Conservation (phyloP, 2,888 invertebrate species). For the Mimas tiliae region DNA sequence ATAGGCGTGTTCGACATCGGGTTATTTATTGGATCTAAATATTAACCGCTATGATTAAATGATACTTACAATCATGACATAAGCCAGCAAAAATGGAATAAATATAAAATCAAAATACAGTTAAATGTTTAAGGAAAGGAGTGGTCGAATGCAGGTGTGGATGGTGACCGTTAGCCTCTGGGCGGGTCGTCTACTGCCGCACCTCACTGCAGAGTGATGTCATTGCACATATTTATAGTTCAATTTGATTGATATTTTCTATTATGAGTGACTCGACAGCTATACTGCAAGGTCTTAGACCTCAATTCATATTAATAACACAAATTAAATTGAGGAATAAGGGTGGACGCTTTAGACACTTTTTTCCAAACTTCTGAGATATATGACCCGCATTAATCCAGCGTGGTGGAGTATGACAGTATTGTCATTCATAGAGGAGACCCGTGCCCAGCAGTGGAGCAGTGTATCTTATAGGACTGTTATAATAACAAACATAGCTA, state of each 20-base stretch:
- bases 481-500: no score
- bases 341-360: no score
- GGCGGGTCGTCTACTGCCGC: background rate
- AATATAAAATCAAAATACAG: background rate
- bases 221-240: background rate
- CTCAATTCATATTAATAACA: background rate
- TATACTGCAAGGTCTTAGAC: background rate
- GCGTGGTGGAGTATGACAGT: no score
- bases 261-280: background rate
- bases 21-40: no score
- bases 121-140: background rate
- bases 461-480: no score
- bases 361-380: no score
- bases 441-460: no score
- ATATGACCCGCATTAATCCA: no score
- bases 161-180: background rate
- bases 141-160: background rate
- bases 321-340: no score
- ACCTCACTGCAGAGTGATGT: background rate
- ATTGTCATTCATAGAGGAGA: no score
- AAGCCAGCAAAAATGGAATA: background rate
- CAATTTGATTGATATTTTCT: background rate
- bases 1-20: no score
- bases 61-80: background rate
- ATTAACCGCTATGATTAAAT: background rate